Evolutionary conservation across 2,888 invertebrate species (phyloP), one percentile per base, ranked within the genome.

Genomic region (Caenorhabditis sulstoni): DNA sequence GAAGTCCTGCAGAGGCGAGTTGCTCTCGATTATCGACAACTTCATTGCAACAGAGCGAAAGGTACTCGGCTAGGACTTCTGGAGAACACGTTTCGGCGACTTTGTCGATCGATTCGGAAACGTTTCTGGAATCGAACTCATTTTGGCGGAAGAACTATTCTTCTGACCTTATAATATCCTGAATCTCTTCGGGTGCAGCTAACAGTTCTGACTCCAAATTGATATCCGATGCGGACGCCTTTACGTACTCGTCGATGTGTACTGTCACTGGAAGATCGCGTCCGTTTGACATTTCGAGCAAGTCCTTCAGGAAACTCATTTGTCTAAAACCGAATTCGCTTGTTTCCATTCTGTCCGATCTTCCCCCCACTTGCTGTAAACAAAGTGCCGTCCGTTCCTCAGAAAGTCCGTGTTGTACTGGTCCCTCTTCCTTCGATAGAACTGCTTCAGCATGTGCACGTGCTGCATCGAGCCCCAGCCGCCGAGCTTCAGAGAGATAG

Each of bases 401-500:
- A 78, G 47, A 52, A 49, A 12, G 18, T 78, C 70, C 1, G 37
- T 47, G 59, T 78, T 78, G 47, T 71, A 78, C 37, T 59, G 65
- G 62, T 78, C 78, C 11, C 78, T 18, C 12, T 65, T 50, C 23
- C 71, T 35, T 20, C 78, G 49, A 29, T 78, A 78, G 20, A 66
- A 44, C 55, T 62, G 57, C 50, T 79, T 79, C 11, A 79, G 20
- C 62, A 73, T 61, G 18, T 79, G 71, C 5, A 79, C 73, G 44
- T 79, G 78, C 29, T 66, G 66, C 20, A 73, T 73, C 2, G 78
- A 14, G n/a, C 71, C 78, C 78, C 78, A 79, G 7, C 78, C 78
- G 20, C 78, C 78, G 1, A 79, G 41, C 50, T 73, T 67, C 67
- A 79, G 35, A 14, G 78, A 79, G 14, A 79, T 62, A 23, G 64